Conservation (phyloP, 2,797 vertebrate genomes). For the Sarcoramphus papa region DNA sequence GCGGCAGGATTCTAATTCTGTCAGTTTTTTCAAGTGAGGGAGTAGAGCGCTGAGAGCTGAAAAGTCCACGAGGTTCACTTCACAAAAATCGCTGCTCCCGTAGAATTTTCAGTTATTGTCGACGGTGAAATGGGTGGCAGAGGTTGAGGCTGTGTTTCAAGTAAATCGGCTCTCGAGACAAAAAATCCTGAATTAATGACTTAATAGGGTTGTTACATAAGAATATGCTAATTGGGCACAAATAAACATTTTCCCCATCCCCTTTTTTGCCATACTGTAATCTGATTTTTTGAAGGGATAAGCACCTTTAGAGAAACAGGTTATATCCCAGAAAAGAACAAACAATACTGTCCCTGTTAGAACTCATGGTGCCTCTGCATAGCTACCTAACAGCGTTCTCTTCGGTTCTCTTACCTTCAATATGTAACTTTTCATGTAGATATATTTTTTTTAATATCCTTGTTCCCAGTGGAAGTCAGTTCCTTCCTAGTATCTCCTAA, state of each 20-base stretch:
- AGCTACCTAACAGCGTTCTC: not conserved
- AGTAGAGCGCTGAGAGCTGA: not conserved
- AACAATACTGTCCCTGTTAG: not conserved
- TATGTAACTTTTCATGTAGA: not conserved
- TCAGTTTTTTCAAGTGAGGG: not conserved
- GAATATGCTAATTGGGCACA: not conserved
- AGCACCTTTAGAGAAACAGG: not conserved
- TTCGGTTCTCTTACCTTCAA: not conserved
- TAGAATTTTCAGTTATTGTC: not conserved
- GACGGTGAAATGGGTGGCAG: not conserved
- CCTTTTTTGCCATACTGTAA: not conserved
- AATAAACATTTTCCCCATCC: not conserved
- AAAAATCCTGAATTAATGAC: not conserved
- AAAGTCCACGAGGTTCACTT: not conserved
- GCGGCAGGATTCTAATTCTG: not conserved
- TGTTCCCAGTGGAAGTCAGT: not conserved
- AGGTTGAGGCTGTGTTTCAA: not conserved
- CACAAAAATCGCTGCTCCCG: not conserved
- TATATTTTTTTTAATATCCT: not conserved
- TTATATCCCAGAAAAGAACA: not conserved
- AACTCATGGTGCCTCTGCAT: not conserved
- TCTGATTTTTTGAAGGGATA: constrained; percentile 11
- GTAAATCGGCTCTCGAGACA: not conserved
- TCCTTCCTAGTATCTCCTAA: not conserved
- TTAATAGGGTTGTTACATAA: not conserved